Evolutionary conservation across 2,113 vertebrate genomes (phyloP), one percentile per base, ranked within the genome.

Genomic region (Porphyrio hochstetteri): DNA sequence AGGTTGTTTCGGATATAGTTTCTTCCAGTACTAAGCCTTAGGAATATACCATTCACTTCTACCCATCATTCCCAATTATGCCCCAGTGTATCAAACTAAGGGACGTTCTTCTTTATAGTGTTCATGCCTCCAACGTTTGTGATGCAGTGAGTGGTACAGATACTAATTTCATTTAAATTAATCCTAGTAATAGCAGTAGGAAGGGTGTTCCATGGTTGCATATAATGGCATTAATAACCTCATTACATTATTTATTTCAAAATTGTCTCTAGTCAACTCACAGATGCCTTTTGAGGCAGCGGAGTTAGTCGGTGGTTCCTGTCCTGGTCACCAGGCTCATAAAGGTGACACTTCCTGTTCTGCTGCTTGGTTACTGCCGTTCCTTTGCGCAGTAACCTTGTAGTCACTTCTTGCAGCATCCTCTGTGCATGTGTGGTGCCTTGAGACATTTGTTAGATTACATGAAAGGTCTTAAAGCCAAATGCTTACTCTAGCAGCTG

Each of bases 401-500:
- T 46, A 77, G 53, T 91, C 90, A 18, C 75, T 92, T 95, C 81
- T 38, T 92, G 78, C 61, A 80, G 25, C 25, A 60, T 82, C 69
- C 35, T 76, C 57, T 82, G 52, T 8, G 9, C 28, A 5, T 64
- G 6, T 77, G 46, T 57, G 52, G 12, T 70, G 48, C 44, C 77
- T 79, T 90, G 88, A 82, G 92, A 93, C 60, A 33, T 13, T 88
- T 65, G 0, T 67, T 71, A 85, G 55, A 74, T 84, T 60, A 36
- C 16, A 8, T 36, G 50, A 61, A 69, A 72, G 16, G 38, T 52
- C 59, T 91, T 95, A 61, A 88, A 88, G 50, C 65, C 88, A 80
- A 91, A 90, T 27, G 33, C 40, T 88, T 82, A 4, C 46, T 93
- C 71, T 93, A 93, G 91, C 76, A 95, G 87, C 91, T 90, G 94